Base-by-base conservation (phyloP, 1,140 invertebrate species). In the Bathynomus jamesi region DNA sequence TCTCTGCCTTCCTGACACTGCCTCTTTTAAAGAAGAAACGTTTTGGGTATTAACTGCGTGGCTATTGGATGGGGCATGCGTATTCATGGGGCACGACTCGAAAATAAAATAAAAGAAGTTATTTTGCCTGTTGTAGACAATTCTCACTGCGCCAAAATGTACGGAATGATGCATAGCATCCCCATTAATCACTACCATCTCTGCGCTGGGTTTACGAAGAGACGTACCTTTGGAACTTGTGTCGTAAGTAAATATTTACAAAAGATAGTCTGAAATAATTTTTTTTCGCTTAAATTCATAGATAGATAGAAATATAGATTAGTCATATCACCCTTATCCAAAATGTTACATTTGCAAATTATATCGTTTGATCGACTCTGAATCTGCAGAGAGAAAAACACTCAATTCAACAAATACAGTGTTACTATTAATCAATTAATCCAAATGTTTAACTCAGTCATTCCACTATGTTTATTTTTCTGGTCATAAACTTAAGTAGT, bases 31-130 rank as follows among this genome's bases (percentile, higher is more conserved):
- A 24, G 79, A 77, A 29, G 75, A 79, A 61, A 79, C 76, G 2
- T 79, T 82, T 71, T 79, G 60, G 79, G 80, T 21, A 74, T 80
- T 32, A 71, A 74, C 66, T 93, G 94, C 80, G 87, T 92, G 24
- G 88, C 91, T 1, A 93, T 92, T 4, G 92, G 93, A 0, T 95
- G 92, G 92, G 92, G 93, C 61, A 86, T 90, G 81, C 87, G 87
- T 82, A 85, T 87, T 76, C 84, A 87, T 81, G 75, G 83, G 72
- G 85, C 89, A 10, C 82, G 86, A 78, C 79, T 93, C 72, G 83
- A 89, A 64, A 84, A 86, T 74, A 87, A 87, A 3, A 83, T 94
- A 40, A 82, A 92, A 25, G 90, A 94, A 83, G 90, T 91, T 0
- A 87, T 86, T 76, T 88, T 94, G n/a, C 91, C 92, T 0, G 83